These are phyloP conservation scores for Nerophis ophidion DNA, from an alignment of 2,113 vertebrate genomes.

Conservation along the genomic window DNA sequence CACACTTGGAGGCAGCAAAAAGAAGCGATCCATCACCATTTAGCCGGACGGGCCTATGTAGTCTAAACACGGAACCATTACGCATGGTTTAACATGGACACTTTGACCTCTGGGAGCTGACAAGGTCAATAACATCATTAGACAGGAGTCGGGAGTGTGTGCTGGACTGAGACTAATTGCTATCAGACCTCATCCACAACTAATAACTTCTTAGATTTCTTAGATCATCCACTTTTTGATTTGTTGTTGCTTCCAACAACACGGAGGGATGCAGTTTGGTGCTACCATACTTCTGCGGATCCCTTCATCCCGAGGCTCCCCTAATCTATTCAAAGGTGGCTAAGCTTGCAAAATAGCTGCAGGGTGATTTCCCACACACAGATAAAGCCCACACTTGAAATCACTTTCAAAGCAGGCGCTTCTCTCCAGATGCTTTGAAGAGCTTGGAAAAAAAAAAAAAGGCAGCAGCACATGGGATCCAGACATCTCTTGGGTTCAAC, in stretches of 20 bases:
- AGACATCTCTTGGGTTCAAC: constrained; percentile 26
- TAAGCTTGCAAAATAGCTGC: constrained; percentile 64
- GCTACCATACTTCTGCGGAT: constrained; percentile 42
- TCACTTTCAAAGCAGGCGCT: constrained; percentile 62
- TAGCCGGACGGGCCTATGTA: constrained; percentile 63
- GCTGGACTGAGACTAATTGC: constrained; percentile 60
- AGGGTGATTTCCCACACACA: constrained; percentile 64
- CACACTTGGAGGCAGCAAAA: constrained; percentile 53
- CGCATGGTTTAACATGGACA: constrained; percentile 69
- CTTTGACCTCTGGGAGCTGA: constrained; percentile 65
- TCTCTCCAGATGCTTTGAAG: constrained; percentile 59
- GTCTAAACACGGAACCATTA: constrained; percentile 73
- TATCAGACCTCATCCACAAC: constrained; percentile 67
- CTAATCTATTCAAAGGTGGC: constrained; percentile 63
- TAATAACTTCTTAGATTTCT: constrained; percentile 66
- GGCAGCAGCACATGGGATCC: constrained; percentile 33
- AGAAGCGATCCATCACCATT: constrained; percentile 71
- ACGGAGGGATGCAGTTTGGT: constrained; percentile 27
- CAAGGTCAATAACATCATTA: constrained; percentile 72
- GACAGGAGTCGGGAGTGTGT: constrained; percentile 53
- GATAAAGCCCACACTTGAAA: constrained; percentile 63
- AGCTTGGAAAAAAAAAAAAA: constrained; percentile 6
- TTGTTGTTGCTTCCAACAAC: constrained; percentile 35
- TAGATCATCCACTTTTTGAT: constrained; percentile 50
- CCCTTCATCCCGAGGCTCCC: constrained; percentile 57